Conservation (phyloP, 2,888 invertebrate species). For the Argyresthia albistria region DNA sequence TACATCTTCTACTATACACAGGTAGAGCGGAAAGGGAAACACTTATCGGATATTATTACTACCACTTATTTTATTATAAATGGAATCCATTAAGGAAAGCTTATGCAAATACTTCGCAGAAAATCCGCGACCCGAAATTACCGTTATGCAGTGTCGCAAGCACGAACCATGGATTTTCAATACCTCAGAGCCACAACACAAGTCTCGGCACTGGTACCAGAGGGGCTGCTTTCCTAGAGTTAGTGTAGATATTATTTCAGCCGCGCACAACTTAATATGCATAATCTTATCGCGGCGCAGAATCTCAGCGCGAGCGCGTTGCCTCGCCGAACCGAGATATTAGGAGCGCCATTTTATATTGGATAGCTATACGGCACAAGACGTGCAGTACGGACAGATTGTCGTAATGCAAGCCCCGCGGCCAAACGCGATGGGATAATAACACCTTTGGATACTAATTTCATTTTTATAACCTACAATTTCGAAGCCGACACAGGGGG, state of each 20-base stretch:
- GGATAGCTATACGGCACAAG: slow-evolving; percentile 71
- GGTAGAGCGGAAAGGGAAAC: no score
- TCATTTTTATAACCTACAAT: slow-evolving; percentile 74
- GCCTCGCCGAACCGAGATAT: slow-evolving; percentile 67
- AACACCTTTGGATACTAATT: slow-evolving; percentile 72
- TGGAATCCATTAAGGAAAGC: slow-evolving; percentile 9
- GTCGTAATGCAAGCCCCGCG: slow-evolving; percentile 71
- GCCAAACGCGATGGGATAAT: slow-evolving; percentile 73
- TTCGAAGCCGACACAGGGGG: slow-evolving; percentile 71
- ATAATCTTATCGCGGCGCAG: slow-evolving; percentile 69
- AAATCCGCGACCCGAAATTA: slow-evolving; percentile 27
- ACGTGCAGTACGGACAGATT: slow-evolving; percentile 73
- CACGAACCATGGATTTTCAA: slow-evolving; percentile 53
- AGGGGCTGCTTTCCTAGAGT: slow-evolving; percentile 59
- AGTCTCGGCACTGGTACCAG: slow-evolving; percentile 23
- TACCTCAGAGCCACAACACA: slow-evolving; percentile 22
- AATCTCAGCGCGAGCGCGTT: slow-evolving; percentile 61
- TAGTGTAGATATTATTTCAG: slow-evolving; percentile 67
- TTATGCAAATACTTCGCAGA: slow-evolving; percentile 39
- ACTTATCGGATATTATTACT: no score
- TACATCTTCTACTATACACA: no score
- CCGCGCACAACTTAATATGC: slow-evolving; percentile 69
- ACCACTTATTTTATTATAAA: no score
- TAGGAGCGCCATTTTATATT: slow-evolving; percentile 73
- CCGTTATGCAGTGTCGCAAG: slow-evolving; percentile 39